Evolutionary conservation across 2,888 invertebrate genomes (phyloP), one percentile per base, ranked within the genome.

Genomic region (Drosophila helvetica): DNA sequence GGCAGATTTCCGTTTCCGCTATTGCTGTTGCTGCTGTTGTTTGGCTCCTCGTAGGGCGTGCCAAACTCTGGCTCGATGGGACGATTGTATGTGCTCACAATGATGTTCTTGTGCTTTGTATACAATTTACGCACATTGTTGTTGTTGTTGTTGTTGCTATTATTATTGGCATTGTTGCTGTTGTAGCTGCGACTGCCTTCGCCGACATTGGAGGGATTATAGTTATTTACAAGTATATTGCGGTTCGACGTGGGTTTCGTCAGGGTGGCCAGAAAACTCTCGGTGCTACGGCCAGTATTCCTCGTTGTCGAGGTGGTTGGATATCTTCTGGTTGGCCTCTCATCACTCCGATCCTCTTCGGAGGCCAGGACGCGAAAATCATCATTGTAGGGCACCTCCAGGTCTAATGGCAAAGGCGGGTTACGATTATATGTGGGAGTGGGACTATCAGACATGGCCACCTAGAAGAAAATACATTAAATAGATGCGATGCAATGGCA

Each of bases 371-470:
- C 93, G 80, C 94, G 94, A 74, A 93, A 93, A 89, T 94, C 94
- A 90, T 94, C 94, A 78, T 94, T 94, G 90, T 94, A 94, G 72
- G 94, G 94, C 79, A 94, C 93, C 91, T 94, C 94, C 92, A 94
- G 92, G 90, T 94, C 94, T 91, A 94, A 92, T 81, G 94, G 94
- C 92, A 94, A 91, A 89, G 94, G 94, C 79, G 94, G 94, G 92
- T 94, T 94, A 80, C 93, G 91, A 77, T 89, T 91, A 55, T 90
- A 87, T n/a, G 73, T 87, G 30, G 88, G 82, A 43, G 61, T 75
- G 42, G 83, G 78, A 53, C 69, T 79, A 56, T 69, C 63, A 38
- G 78, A 72, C 69, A 79, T 77, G 55, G 78, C 75, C 66, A 80
- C 64, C 86, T 86, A 45, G 7, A 63, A 54, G 22, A 25, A 15